Conservation (phyloP, 2,797 vertebrate species). For the Muscicapa striata region DNA sequence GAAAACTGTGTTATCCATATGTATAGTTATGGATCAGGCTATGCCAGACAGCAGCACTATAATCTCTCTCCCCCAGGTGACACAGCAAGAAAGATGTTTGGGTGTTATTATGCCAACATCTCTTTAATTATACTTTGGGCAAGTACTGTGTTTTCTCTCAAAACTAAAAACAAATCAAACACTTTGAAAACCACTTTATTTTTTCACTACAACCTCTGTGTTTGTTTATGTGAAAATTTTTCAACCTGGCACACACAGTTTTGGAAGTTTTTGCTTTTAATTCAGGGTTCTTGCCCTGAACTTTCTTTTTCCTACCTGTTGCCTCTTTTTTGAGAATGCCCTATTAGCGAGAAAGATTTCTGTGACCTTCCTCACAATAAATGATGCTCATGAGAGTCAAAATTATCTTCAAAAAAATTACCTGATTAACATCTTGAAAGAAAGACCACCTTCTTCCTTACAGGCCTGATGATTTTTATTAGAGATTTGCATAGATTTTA, state of each 20-base stretch:
- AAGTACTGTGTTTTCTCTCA: not conserved
- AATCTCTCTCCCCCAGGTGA: not conserved
- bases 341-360: not conserved
- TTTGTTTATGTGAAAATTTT: not conserved
- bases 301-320: not conserved
- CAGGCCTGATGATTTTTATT: not conserved
- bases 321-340: not conserved
- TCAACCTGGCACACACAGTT: not conserved
- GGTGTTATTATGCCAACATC: not conserved
- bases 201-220: not conserved
- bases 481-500: not conserved
- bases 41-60: not conserved
- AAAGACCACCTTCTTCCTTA: not conserved
- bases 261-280: not conserved
- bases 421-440: not conserved
- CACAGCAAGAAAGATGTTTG: not conserved
- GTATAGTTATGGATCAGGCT: not conserved
- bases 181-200: slow-evolving; percentile 8
- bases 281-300: not conserved
- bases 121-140: not conserved
- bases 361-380: not conserved
- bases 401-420: not conserved
- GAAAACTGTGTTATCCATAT: not conserved
- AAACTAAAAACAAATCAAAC: slow-evolving; percentile 11
- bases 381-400: not conserved